phyloP scores from a whole-genome alignment of 1,140 invertebrate genomes.

The Drosophila pseudoananassae region DNA sequence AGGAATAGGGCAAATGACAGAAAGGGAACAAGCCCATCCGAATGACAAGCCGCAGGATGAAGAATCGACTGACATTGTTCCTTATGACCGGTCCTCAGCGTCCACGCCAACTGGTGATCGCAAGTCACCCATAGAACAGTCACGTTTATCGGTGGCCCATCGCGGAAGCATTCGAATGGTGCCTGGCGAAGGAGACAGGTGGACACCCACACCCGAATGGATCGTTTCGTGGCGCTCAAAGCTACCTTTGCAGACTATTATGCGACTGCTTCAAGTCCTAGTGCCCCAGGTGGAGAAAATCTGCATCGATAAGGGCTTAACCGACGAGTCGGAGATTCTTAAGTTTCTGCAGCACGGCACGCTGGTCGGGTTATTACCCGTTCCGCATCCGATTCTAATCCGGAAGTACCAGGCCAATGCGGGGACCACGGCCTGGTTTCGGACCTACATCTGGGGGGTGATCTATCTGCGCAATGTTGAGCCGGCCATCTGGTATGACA shows the following conservation, averaged over 20 bases:
- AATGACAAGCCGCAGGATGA: slow-evolving; percentile 56
- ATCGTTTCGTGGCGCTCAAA: slow-evolving; percentile 98
- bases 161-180: slow-evolving; percentile 81
- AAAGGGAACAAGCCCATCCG: slow-evolving; percentile 95
- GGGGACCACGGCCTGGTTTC: slow-evolving; percentile 99
- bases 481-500: slow-evolving; percentile 99
- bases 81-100: slow-evolving; percentile 52
- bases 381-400: slow-evolving; percentile 99
- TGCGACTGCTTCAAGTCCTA: slow-evolving; percentile 98
- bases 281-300: slow-evolving; percentile 99
- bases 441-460: slow-evolving; percentile 99
- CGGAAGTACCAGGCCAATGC: slow-evolving; percentile 99
- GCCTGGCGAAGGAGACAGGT: slow-evolving; percentile 84
- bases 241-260: slow-evolving; percentile 98
- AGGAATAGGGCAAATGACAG: slow-evolving; percentile 94
- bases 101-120: slow-evolving; percentile 35
- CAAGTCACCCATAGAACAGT: slow-evolving; percentile 65
- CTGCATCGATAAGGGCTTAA: slow-evolving; percentile 99
- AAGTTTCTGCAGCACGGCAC: slow-evolving; percentile 99
- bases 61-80: slow-evolving; percentile 47
- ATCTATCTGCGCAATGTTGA: slow-evolving; percentile 99
- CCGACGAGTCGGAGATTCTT: slow-evolving; percentile 99
- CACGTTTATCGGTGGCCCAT: slow-evolving; percentile 79
- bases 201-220: slow-evolving; percentile 96
- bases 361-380: slow-evolving; percentile 97